Percentiles rank a stretch among this genome's conserved stretches.
Evolutionary conservation across 2,888 invertebrate genomes (phyloP).

Genomic region (Agrilus mali): DNA sequence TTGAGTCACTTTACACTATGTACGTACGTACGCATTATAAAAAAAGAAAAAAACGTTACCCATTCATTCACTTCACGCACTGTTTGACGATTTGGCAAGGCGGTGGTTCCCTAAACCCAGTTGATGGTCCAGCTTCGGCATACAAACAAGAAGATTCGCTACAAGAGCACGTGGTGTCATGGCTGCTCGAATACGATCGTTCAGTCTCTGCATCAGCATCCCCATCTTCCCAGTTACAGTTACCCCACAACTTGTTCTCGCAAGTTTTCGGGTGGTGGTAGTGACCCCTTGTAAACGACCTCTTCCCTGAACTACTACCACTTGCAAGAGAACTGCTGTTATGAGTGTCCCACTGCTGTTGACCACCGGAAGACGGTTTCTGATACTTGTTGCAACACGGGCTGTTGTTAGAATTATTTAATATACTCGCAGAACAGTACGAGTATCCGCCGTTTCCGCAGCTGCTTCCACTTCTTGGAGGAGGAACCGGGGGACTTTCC

Average conservation of each 20-base stretch:
- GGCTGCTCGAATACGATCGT: slow-evolving; percentile 35
- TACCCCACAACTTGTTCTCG: slow-evolving; percentile 27
- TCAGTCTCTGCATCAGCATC: slow-evolving; percentile 37
- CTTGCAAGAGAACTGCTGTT: slow-evolving; percentile 27
- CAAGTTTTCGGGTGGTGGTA: slow-evolving; percentile 26
- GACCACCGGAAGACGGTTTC: slow-evolving; percentile 27
- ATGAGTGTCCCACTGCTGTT: slow-evolving; percentile 29
- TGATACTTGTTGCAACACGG: slow-evolving; percentile 19
- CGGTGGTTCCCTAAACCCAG: slow-evolving; percentile 17
- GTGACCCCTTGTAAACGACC: slow-evolving; percentile 25
- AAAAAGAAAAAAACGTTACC: neutral
- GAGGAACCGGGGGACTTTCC: slow-evolving; percentile 27
- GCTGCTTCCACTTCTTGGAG: slow-evolving; percentile 27
- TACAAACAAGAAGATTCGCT: slow-evolving; percentile 50
- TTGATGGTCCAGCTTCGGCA: slow-evolving; percentile 40
- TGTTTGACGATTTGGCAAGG: slow-evolving; percentile 23
- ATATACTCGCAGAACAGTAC: slow-evolving; percentile 30
- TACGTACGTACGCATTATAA: too few relatives aligned
- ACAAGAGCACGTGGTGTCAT: slow-evolving; percentile 48
- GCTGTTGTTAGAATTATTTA: slow-evolving; percentile 19
- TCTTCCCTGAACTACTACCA: slow-evolving; percentile 26
- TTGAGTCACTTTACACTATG: neutral
- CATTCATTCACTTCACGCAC: slow-evolving; percentile 16
- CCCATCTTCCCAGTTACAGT: slow-evolving; percentile 29
- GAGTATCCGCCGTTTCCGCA: slow-evolving; percentile 29